phyloP scores from a whole-genome alignment of 2,888 invertebrate species.

The Leistus spinibarbis region DNA sequence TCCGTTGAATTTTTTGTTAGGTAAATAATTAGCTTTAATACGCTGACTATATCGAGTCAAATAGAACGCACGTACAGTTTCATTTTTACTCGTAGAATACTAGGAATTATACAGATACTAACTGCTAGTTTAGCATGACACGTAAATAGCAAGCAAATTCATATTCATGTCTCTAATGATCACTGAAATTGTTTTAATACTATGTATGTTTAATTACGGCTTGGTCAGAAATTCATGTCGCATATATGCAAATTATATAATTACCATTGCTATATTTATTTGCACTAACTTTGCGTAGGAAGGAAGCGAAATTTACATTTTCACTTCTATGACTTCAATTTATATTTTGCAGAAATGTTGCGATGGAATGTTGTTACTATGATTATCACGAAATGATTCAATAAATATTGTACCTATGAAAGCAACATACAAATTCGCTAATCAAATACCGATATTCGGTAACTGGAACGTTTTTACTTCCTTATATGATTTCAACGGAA shows the following conservation, averaged over 20 bases:
- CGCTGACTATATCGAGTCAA: neutral
- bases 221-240: neutral
- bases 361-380: too few relatives aligned
- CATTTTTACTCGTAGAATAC: neutral
- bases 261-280: too few relatives aligned
- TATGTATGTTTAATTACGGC: neutral
- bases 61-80: neutral
- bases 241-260: neutral
- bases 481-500: too few relatives aligned
- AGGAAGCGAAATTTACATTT: too few relatives aligned
- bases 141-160: neutral
- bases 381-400: too few relatives aligned
- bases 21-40: neutral
- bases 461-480: too few relatives aligned
- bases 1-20: neutral
- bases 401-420: too few relatives aligned
- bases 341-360: too few relatives aligned
- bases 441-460: too few relatives aligned
- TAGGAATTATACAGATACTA: neutral
- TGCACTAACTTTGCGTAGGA: too few relatives aligned
- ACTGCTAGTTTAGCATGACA: neutral
- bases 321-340: too few relatives aligned
- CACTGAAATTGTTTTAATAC: neutral
- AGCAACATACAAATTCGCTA: too few relatives aligned
- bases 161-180: neutral